Conservation (phyloP, 2,797 vertebrate species). For the Austrolebias charrua region DNA sequence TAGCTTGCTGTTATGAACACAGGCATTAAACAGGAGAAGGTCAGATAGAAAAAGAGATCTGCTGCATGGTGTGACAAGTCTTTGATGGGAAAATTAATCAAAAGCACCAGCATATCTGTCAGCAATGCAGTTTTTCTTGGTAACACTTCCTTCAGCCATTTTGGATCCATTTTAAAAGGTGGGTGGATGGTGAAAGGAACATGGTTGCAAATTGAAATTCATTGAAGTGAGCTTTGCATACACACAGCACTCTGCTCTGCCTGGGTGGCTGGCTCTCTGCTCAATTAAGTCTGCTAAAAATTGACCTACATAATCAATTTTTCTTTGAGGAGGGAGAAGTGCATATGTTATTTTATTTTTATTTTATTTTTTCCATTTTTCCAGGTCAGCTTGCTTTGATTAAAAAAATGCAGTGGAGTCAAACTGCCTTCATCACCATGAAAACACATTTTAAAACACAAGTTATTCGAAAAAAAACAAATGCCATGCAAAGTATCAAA, state of each 20-base stretch:
- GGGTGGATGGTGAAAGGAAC: conserved; percentile 38
- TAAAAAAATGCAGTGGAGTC: conserved; percentile 15
- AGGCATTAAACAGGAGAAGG: conserved; percentile 77
- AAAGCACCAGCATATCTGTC: conserved; percentile 61
- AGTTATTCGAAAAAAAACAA: conserved; percentile 5
- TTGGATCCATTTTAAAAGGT: conserved; percentile 47
- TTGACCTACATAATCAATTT: conserved; percentile 55
- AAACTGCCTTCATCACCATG: background rate
- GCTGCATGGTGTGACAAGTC: conserved; percentile 64
- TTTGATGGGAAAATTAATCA: conserved; percentile 79
- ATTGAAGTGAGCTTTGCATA: conserved; percentile 61
- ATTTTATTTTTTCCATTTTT: conserved; percentile 55
- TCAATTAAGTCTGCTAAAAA: conserved; percentile 66
- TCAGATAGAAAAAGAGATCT: conserved; percentile 75
- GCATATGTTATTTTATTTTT: conserved; percentile 39
- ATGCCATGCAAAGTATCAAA: conserved; percentile 2
- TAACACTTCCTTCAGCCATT: conserved; percentile 57
- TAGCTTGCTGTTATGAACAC: conserved; percentile 68
- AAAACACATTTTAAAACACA: too few species aligned
- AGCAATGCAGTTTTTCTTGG: conserved; percentile 54
- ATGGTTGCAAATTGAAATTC: conserved; percentile 58
- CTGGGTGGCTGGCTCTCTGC: conserved; percentile 62
- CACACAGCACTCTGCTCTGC: conserved; percentile 40
- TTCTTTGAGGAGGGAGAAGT: conserved; percentile 34
- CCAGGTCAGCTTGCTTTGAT: conserved; percentile 26